phyloP scores from a whole-genome alignment of 2,888 invertebrate genomes.

The Unio delphinus region DNA sequence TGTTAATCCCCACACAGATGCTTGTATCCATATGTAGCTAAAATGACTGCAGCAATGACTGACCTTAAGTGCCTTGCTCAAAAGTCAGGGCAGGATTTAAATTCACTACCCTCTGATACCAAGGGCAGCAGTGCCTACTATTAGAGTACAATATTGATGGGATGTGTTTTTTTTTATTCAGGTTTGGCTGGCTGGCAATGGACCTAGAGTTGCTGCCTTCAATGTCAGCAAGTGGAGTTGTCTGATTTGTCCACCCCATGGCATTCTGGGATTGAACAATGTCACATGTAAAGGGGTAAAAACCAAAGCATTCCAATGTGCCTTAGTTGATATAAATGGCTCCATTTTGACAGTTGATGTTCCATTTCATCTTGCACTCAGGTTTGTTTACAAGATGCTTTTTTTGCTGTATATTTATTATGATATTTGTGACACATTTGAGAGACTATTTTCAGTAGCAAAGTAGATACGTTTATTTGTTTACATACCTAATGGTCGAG shows the following conservation, averaged over 20 bases:
- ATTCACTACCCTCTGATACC: too few relatives aligned
- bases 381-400: conserved; percentile 59
- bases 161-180: conserved; percentile 21
- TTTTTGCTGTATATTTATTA: not conserved
- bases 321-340: conserved; percentile 88
- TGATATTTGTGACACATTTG: not conserved
- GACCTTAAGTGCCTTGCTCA: too few relatives aligned
- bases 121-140: too few relatives aligned
- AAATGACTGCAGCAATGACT: too few relatives aligned
- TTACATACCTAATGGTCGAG: too few relatives aligned
- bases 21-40: too few relatives aligned
- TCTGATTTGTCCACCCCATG: conserved; percentile 83
- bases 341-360: conserved; percentile 86
- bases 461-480: too few relatives aligned
- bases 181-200: conserved; percentile 90
- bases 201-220: conserved; percentile 91
- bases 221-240: conserved; percentile 85
- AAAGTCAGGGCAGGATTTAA: too few relatives aligned
- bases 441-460: too few relatives aligned
- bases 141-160: too few relatives aligned
- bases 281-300: conserved; percentile 66
- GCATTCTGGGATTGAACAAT: conserved; percentile 82
- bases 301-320: conserved; percentile 74
- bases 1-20: too few relatives aligned
- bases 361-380: conserved; percentile 91